These are phyloP conservation scores for Lasioglossum morio DNA, from an alignment of 2,888 invertebrate genomes.

Conservation along the genomic window DNA sequence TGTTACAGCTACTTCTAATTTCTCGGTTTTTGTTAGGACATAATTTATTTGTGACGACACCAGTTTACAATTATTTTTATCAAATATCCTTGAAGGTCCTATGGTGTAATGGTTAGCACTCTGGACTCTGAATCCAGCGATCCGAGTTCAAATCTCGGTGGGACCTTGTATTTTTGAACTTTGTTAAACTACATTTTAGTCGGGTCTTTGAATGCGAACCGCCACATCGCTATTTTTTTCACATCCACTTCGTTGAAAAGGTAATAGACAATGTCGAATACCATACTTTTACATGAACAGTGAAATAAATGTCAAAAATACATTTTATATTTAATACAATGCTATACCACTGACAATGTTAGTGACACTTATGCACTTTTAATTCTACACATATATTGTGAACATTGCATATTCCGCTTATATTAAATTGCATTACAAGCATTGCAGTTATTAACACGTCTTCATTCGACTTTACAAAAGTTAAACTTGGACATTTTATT, in stretches of 20 bases:
- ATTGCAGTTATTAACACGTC: neutral
- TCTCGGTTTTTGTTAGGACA: neutral
- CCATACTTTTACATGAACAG: neutral
- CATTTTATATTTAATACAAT: neutral
- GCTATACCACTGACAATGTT: neutral
- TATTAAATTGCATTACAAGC: neutral
- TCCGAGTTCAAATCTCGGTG: constrained; percentile 93
- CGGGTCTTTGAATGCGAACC: too few relatives aligned
- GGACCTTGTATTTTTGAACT: constrained; percentile 85
- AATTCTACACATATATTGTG: neutral
- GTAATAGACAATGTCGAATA: too few relatives aligned
- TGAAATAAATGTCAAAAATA: neutral
- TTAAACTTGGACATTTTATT: too few relatives aligned
- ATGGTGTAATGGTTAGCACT: constrained; percentile 93
- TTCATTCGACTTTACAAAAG: neutral
- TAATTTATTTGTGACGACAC: neutral
- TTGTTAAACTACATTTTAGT: constrained; percentile 31
- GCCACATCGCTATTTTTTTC: neutral
- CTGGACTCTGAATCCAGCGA: constrained; percentile 93
- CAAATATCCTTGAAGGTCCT: constrained; percentile 85
- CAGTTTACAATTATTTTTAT: constrained; percentile 27
- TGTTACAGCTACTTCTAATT: neutral
- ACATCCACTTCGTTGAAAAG: neutral
- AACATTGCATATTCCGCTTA: neutral
- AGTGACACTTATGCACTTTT: neutral